phyloP scores from a whole-genome alignment of 1,140 invertebrate genomes.

The Pseudobourletiella spinata region DNA sequence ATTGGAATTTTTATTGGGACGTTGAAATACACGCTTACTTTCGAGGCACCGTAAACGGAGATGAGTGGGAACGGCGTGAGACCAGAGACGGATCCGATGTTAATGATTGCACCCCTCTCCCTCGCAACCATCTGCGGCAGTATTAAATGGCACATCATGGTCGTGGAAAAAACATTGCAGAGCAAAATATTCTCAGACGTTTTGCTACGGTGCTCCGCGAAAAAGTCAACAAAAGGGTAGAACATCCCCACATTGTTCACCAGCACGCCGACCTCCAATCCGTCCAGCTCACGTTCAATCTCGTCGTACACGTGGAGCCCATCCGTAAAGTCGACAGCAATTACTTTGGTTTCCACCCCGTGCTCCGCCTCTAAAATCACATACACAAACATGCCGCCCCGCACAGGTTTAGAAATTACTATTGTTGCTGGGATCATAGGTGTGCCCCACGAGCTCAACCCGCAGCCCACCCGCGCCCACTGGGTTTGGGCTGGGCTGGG shows the following conservation, averaged over 20 bases:
- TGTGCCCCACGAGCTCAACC: too few relatives aligned
- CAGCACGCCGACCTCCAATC: conserved; percentile 47
- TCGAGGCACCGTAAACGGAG: conserved; percentile 78
- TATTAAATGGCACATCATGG: conserved; percentile 69
- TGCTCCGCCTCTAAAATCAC: conserved; percentile 1
- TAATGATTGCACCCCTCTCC: conserved; percentile 77
- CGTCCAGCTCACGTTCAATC: conserved; percentile 41
- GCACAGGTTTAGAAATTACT: too few relatives aligned
- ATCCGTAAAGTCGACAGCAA: conserved; percentile 44
- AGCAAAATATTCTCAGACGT: conserved; percentile 51
- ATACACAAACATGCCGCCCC: too few relatives aligned
- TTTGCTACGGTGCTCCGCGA: conserved; percentile 34
- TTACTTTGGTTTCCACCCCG: conserved; percentile 42
- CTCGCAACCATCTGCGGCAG: conserved; percentile 80
- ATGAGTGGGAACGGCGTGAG: conserved; percentile 70
- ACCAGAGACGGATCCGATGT: conserved; percentile 75
- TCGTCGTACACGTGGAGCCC: conserved; percentile 40
- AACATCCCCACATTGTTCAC: conserved; percentile 53
- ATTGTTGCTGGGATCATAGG: too few relatives aligned
- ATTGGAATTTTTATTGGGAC: too few relatives aligned
- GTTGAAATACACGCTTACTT: conserved; percentile 47
- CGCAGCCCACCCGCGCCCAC: too few relatives aligned
- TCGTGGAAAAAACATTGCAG: conserved; percentile 61
- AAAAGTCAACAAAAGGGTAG: conserved; percentile 44
- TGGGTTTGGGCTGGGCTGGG: too few relatives aligned